phyloP scores from a whole-genome alignment of 2,888 invertebrate species.

The Tachina fera region DNA sequence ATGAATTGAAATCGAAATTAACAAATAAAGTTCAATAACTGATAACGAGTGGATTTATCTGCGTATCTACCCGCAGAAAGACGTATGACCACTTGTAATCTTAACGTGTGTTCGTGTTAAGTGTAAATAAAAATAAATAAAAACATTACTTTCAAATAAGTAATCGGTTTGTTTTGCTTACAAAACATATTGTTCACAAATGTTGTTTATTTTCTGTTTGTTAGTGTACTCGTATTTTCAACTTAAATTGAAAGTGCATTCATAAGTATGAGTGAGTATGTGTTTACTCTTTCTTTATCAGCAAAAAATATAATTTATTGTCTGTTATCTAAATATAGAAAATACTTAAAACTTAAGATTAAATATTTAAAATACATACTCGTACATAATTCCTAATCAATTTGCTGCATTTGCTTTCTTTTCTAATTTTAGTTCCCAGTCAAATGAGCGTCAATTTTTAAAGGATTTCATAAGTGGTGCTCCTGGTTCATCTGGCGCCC shows the following conservation, averaged over 20 bases:
- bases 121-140: background rate
- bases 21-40: conserved; percentile 62
- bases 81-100: background rate
- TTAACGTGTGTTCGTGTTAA: background rate
- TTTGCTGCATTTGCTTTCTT: conserved; percentile 1
- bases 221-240: conserved; percentile 11
- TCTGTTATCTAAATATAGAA: conserved; percentile 35
- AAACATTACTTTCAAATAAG: background rate
- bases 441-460: conserved; percentile 95
- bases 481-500: conserved; percentile 93
- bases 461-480: conserved; percentile 95
- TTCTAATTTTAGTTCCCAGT: conserved; percentile 87
- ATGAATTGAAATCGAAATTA: conserved; percentile 20
- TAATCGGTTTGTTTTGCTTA: conserved; percentile 13
- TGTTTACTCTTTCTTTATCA: conserved; percentile 27
- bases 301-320: conserved; percentile 6
- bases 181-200: conserved; percentile 39
- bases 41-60: conserved; percentile 44
- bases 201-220: conserved; percentile 39
- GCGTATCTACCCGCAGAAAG: background rate
- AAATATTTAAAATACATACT: background rate
- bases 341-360: background rate
- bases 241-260: conserved; percentile 11
- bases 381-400: background rate
- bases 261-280: no score